Percentiles rank a stretch among this genome's conserved stretches.
These are phyloP conservation scores for Isotomurus palustris DNA, from an alignment of 2,888 invertebrate species.

Conservation along the genomic window DNA sequence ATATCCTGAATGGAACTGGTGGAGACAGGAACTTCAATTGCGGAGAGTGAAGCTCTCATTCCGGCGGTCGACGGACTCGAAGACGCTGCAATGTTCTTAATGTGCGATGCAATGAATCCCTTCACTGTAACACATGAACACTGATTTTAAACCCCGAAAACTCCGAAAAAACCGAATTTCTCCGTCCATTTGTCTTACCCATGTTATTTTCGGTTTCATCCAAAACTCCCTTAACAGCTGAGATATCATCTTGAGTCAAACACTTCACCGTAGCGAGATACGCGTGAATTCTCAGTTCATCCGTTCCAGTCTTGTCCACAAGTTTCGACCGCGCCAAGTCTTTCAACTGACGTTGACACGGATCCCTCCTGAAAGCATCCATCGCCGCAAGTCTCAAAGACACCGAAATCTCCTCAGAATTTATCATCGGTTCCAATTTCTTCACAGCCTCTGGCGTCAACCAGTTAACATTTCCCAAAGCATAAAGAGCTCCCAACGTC, in stretches of 20 bases:
- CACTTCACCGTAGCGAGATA: constrained; percentile 32
- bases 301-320: constrained; percentile 1
- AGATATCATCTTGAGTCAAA: constrained; percentile 17
- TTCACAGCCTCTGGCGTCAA: constrained; percentile 24
- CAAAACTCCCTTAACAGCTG: constrained; percentile 17
- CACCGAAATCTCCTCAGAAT: neutral
- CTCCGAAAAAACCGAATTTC: neutral
- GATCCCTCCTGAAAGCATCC: constrained; percentile 31
- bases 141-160: neutral
- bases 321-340: constrained; percentile 13
- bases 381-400: constrained; percentile 23
- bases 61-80: constrained; percentile 22
- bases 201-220: too few species aligned
- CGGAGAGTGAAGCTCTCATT: neutral
- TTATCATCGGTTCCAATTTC: constrained; percentile 8
- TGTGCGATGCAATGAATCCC: constrained; percentile 21
- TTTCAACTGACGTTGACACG: constrained; percentile 34
- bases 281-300: constrained; percentile 25
- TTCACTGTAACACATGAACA: neutral
- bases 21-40: constrained; percentile 7
- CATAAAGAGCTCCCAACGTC: constrained; percentile 20
- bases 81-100: constrained; percentile 17
- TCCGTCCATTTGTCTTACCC: neutral
- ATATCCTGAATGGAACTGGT: constrained; percentile 1
- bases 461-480: constrained; percentile 34